Percentiles rank a stretch among this genome's conserved stretches.
phyloP scores from a whole-genome alignment of 2,797 vertebrate genomes.

The Lithobates sylvaticus region DNA sequence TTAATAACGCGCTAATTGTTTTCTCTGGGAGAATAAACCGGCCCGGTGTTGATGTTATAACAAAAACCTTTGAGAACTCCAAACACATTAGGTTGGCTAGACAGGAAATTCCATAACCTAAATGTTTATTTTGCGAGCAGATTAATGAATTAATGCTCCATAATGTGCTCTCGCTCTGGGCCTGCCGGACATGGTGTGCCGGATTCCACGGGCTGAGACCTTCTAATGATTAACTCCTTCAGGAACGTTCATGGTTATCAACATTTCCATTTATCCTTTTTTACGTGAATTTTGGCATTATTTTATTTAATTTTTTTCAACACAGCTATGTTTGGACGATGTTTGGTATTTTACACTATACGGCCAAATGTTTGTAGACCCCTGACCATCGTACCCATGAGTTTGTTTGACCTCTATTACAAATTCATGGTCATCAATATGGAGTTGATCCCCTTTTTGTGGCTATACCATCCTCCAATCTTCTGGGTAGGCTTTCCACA shows the following conservation, averaged over 20 bases:
- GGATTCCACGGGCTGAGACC: neutral
- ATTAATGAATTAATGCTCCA: slow-evolving; percentile 66
- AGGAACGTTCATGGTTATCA: neutral
- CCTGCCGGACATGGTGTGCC: neutral
- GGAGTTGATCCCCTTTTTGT: no score
- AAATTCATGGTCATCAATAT: no score
- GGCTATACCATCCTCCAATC: no score
- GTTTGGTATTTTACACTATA: neutral
- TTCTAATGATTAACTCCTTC: neutral
- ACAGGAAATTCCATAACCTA: slow-evolving; percentile 70
- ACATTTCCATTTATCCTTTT: no score
- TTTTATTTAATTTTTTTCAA: neutral
- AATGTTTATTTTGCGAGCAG: slow-evolving; percentile 68
- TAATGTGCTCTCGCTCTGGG: neutral
- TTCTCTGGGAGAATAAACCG: slow-evolving; percentile 63
- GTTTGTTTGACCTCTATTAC: neutral
- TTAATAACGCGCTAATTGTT: slow-evolving; percentile 35
- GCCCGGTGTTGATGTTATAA: slow-evolving; percentile 66
- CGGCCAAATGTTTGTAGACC: no score
- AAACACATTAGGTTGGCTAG: slow-evolving; percentile 71
- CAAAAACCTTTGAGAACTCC: slow-evolving; percentile 70
- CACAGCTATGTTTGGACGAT: neutral
- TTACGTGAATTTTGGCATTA: no score
- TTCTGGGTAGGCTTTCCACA: no score
- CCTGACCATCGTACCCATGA: neutral